Percentiles rank a stretch among this genome's conserved stretches.
These are phyloP conservation scores for Xenopus borealis DNA, from an alignment of 2,113 vertebrate species.

Conservation along the genomic window DNA sequence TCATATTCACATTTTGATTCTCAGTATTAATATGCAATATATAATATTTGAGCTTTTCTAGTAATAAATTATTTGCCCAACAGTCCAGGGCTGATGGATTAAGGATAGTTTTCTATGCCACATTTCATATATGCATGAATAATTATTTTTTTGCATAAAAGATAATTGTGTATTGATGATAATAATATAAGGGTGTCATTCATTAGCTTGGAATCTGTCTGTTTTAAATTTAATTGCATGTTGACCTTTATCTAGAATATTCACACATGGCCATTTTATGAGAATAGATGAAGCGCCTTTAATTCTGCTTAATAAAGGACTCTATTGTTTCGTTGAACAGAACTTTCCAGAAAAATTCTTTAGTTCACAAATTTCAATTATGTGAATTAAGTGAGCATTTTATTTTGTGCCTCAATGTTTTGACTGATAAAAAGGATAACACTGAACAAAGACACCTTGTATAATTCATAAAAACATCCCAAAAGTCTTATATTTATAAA, in stretches of 20 bases:
- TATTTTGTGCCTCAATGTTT: background rate
- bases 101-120: too few relatives aligned
- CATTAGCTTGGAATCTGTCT: slow-evolving; percentile 30
- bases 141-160: slow-evolving; percentile 20
- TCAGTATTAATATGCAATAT: too few relatives aligned
- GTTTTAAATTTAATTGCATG: slow-evolving; percentile 14
- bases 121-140: background rate
- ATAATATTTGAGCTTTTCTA: too few relatives aligned
- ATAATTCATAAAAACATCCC: too few relatives aligned
- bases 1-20: too few relatives aligned
- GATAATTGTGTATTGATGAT: slow-evolving; percentile 26
- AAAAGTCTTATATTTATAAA: too few relatives aligned
- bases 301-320: slow-evolving; percentile 31
- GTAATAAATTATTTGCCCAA: too few relatives aligned
- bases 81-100: too few relatives aligned
- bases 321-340: slow-evolving; percentile 18
- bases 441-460: too few relatives aligned
- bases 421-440: too few relatives aligned
- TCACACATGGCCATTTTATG: slow-evolving; percentile 31
- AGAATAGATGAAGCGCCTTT: slow-evolving; percentile 35
- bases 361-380: background rate
- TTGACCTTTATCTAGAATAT: slow-evolving; percentile 39
- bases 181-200: slow-evolving; percentile 20
- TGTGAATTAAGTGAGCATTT: background rate
- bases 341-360: slow-evolving; percentile 38